Evolutionary conservation across 2,888 invertebrate genomes (phyloP), one percentile per base, ranked within the genome.

Genomic region (Acronicta leporina): DNA sequence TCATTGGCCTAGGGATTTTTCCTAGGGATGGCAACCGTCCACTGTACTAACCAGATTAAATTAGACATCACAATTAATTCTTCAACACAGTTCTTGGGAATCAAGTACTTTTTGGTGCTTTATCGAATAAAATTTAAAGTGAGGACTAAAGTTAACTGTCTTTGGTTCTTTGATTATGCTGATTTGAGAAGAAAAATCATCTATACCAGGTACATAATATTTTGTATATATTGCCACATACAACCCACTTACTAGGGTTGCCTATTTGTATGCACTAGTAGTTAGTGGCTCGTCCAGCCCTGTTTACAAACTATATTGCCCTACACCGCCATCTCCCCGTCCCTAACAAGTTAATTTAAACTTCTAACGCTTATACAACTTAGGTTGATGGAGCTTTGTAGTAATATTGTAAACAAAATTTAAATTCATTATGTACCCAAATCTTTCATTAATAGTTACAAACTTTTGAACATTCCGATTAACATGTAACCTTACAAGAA

Each of bases 291-390:
- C 50, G 77, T 77, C 83, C 81, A 81, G 79, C 74, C 75, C 79
- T 87, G 87, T 87, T 89, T 88, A 84, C 83, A 84, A 87, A 85
- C 84, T 86, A 81, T 83, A 80, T 82, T 73, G 77, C 75, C 68
- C 73, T 63, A 67, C 63, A 38, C 64, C 75, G 81, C 80, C 75
- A 73, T 82, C 69, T 78, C 75, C 73, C 81, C 81, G 64, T 80
- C 83, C 68, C 86, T 86, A 89, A 89, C 90, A 88, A 91, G 90
- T 88, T 90, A 92, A 91, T 91, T 91, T 90, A 89, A 91, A 90
- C 90, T 92, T 90, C 83, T 82, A 85, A 84, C 82, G 88, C 83
- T 89, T 84, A 88, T 87, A 87, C 84, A 85, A 85, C 83, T 89
- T 86, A 85, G 77, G 75, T 81, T 85, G 85, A 86, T 82, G 84